A percentile compares a stretch with the other conserved stretches of the same genome.
Evolutionary conservation across 1,140 invertebrate species (phyloP).

Genomic region (Ceratina japonica): DNA sequence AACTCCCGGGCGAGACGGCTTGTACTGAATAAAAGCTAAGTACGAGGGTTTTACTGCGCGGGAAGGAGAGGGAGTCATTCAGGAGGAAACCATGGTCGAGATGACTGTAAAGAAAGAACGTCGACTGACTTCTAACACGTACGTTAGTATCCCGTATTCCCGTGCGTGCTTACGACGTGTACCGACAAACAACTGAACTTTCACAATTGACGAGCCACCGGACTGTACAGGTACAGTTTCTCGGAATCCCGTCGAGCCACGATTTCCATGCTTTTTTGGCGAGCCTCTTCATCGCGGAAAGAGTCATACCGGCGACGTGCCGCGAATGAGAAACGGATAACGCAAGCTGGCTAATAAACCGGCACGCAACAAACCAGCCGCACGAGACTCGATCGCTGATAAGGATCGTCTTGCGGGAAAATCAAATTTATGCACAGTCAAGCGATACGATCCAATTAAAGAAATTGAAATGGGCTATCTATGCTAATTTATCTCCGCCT

Average conservation of each 20-base stretch:
- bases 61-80: not conserved
- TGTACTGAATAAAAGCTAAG: not conserved
- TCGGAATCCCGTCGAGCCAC: slow-evolving; percentile 11
- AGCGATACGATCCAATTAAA: not conserved
- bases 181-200: slow-evolving; percentile 45
- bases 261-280: slow-evolving; percentile 53
- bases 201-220: slow-evolving; percentile 46
- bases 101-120: not conserved
- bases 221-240: slow-evolving; percentile 23
- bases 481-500: not conserved
- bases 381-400: not conserved
- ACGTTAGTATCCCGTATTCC: slow-evolving; percentile 20
- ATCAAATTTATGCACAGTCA: not conserved
- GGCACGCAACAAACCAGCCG: not conserved
- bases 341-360: slow-evolving; percentile 41
- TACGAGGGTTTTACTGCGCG: not conserved
- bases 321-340: slow-evolving; percentile 43
- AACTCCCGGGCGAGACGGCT: not conserved
- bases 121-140: slow-evolving; percentile 13
- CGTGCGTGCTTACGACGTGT: slow-evolving; percentile 1
- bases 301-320: slow-evolving; percentile 32
- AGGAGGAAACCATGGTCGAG: not conserved
- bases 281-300: slow-evolving; percentile 33
- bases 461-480: too few species aligned
- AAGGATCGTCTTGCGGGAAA: not conserved